phyloP scores from a whole-genome alignment of 1,140 invertebrate genomes.

The Drosophila kurseongensis region DNA sequence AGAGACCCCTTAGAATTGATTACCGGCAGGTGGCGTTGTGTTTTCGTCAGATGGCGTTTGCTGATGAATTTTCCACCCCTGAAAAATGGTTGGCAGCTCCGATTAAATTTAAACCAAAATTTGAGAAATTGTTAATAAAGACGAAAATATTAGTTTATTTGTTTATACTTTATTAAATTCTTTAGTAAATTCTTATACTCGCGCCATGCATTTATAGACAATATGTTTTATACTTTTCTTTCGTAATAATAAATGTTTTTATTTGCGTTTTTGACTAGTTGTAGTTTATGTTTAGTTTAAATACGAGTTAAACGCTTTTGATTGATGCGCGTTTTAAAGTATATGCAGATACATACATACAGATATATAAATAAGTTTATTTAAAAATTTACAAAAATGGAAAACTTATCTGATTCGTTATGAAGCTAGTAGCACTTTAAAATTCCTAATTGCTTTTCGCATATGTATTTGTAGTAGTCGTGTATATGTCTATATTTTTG shows the following conservation, averaged over 20 bases:
- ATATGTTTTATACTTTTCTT: constrained; percentile 28
- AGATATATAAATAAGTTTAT: constrained; percentile 38
- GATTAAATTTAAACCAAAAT: neutral
- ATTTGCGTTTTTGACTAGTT: constrained; percentile 52
- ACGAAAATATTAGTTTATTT: constrained; percentile 1
- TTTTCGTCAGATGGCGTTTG: neutral
- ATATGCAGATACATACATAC: constrained; percentile 40
- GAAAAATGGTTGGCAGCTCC: neutral
- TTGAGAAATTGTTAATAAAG: neutral
- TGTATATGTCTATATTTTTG: constrained; percentile 43
- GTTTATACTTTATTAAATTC: constrained; percentile 49
- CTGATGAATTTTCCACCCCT: neutral
- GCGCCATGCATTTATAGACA: constrained; percentile 46
- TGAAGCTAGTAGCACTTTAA: constrained; percentile 53
- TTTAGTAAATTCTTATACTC: constrained; percentile 59
- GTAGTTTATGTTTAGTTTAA: constrained; percentile 43
- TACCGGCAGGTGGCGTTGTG: neutral
- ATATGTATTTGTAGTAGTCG: constrained; percentile 36
- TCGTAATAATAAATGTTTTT: constrained; percentile 41
- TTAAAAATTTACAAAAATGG: constrained; percentile 73
- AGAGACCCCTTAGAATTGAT: neutral
- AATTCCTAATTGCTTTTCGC: constrained; percentile 30
- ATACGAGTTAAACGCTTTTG: constrained; percentile 49
- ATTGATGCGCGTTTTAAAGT: constrained; percentile 46
- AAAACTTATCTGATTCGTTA: constrained; percentile 49